Evolutionary conservation across 1,140 invertebrate species (phyloP), one percentile per base, ranked within the genome.

Genomic region (roundworm (Caenorhabditis elegans)): DNA sequence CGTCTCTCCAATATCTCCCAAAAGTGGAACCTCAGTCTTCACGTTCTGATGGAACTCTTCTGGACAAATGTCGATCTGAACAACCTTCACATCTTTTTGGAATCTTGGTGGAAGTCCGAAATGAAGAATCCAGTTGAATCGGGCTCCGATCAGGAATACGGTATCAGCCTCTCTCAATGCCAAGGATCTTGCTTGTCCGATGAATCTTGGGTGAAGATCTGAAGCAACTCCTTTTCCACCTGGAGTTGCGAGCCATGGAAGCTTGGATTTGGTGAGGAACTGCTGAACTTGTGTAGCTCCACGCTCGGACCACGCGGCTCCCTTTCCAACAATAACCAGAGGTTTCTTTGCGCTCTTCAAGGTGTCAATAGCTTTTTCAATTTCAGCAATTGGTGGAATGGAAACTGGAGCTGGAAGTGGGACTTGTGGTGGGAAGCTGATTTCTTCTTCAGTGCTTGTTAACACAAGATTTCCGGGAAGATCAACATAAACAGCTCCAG

Each of bases 111-210:
- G 91, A 70, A 93, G 92, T 13, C 96, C 96, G 91, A 98, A 98
- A 91, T 98, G 96, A 43, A 98, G 91, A 90, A 98, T 98, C 96
- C 96, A 98, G 91, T 98, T 98, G 0, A 98, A 91, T 80, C 96
- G 91, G 1, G 96, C 96, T 3, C 96, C 96, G 19, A 98, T 90
- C 17, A 98, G 90, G 2, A 98, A 84, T 8, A 98, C 92, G 0
- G 96, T 93, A 90, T 98, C 96, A 24, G 95, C 94, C 84, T 95
- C 92, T 85, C 94, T 93, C 26, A 98, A 91, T 15, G 95, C 96
- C 82, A 85, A 91, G 49, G 96, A 96, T 82, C 96, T 92, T 1
- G 96, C 95, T 19, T 95, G 92, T 3, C 93, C 93, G 3, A 97
- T 94, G 90, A 94, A 95, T 79, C 93, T 82, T 34, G 90, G 82